phyloP scores from a whole-genome alignment of 2,797 vertebrate species.

The Echeneis naucrates region DNA sequence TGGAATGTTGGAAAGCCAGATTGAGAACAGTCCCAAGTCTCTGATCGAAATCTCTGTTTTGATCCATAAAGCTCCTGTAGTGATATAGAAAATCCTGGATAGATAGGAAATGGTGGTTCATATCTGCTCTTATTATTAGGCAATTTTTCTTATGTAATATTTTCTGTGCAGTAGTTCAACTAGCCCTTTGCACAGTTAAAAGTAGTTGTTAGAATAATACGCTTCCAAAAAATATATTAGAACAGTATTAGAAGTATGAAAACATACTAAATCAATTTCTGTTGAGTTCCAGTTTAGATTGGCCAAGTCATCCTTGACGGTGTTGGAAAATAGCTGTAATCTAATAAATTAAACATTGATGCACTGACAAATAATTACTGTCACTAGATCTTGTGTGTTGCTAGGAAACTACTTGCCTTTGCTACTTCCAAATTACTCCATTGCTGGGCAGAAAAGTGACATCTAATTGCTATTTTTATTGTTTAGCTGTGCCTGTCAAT shows the following conservation, averaged over 20 bases:
- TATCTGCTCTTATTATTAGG: conserved; percentile 4
- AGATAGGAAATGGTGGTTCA: background rate
- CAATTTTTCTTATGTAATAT: conserved; percentile 28
- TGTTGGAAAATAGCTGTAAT: conserved; percentile 48
- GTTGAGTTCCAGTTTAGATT: conserved; percentile 54
- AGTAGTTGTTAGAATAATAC: conserved; percentile 35
- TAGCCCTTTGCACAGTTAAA: conserved; percentile 29
- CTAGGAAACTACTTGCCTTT: conserved; percentile 65
- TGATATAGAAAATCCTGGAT: conserved; percentile 84
- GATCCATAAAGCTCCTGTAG: conserved; percentile 82
- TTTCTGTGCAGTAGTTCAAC: conserved; percentile 5
- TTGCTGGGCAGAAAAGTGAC: conserved; percentile 63
- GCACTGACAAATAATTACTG: conserved; percentile 47
- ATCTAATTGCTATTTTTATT: conserved; percentile 61
- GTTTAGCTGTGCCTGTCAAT: conserved; percentile 46
- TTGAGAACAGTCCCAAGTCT: conserved; percentile 87
- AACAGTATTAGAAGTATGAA: background rate
- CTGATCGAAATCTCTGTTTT: conserved; percentile 88
- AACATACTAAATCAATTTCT: conserved; percentile 46
- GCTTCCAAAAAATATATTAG: conserved; percentile 35
- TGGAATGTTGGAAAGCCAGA: conserved; percentile 86
- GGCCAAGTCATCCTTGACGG: conserved; percentile 45
- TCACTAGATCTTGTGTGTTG: conserved; percentile 53
- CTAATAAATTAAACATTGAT: conserved; percentile 69
- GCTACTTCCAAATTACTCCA: conserved; percentile 64